Evolutionary conservation across 1,140 invertebrate genomes (phyloP), one percentile per base, ranked within the genome.

Genomic region (Bombus waltoni): DNA sequence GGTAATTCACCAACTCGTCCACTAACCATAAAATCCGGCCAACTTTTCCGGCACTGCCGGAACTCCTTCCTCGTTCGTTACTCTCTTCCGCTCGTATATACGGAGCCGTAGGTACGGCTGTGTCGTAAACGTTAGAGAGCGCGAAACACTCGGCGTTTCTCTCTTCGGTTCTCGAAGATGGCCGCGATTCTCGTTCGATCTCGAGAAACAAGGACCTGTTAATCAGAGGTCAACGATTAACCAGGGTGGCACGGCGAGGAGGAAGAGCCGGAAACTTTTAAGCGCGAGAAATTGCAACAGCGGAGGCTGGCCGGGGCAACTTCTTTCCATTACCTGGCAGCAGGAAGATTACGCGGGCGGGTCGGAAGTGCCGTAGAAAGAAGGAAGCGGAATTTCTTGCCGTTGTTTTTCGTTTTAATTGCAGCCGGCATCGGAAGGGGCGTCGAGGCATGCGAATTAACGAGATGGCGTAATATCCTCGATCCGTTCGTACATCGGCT

Each of bases 1-100:
- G 80, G 88, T 89, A 89, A 89, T 89, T 89, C 80, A 76, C 76
- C 59, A 89, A 89, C 88, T 89, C 86, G 72, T 81, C 85, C 66
- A 78, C 71, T 77, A 83, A 75, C 76, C 80, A 73, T 89, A 89
- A 89, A 89, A 87, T 89, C 70, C 75, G 79, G 10, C n/a, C 59
- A 81, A 89, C 75, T 89, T 87, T 89, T 83, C 85, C 66, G 32
- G 57, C 32, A 78, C 70, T 38, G 59, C 25, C 66, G 62, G 32
- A 73, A 74, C 78, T 81, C 53, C 78, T 86, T 81, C 53, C 66
- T 57, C 66, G 72, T 65, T 77, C 81, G 77, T 89, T 89, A 87
- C 87, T 83, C 75, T 59, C 65, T 66, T 53, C 40, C 40, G 70
- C 70, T 40, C 70, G 70, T 72, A 72, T n/a, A 40, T 44, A 71